Evolutionary conservation across 2,113 vertebrate species (phyloP).

Genomic region (Paratilapia polleni): DNA sequence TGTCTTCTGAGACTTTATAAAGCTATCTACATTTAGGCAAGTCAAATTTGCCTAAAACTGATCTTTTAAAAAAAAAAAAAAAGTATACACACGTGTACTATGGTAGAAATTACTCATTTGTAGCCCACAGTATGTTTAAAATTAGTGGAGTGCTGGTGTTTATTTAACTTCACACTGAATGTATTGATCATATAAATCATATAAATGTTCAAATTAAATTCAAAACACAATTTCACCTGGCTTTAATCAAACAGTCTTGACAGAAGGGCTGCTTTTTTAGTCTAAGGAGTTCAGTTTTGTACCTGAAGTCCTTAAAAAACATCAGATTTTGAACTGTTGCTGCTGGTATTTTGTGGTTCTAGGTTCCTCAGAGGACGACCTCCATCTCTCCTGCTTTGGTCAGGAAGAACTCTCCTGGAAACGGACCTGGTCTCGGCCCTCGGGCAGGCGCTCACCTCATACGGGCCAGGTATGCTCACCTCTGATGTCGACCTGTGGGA

Average conservation of each 20-base stretch:
- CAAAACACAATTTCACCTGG: neutral
- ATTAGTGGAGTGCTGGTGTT: neutral
- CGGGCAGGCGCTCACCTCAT: slow-evolving; percentile 91
- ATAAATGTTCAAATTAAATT: neutral
- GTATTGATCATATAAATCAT: no score
- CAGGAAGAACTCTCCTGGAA: slow-evolving; percentile 95
- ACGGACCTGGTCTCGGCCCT: slow-evolving; percentile 88
- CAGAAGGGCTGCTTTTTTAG: neutral
- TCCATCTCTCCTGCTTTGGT: slow-evolving; percentile 97
- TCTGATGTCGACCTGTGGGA: neutral
- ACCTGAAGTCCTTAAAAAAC: neutral
- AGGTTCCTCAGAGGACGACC: slow-evolving; percentile 99
- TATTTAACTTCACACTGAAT: rapidly evolving
- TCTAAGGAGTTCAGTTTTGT: neutral
- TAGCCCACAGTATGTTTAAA: rapidly evolving
- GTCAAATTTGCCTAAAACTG: neutral
- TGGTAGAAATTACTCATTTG: neutral
- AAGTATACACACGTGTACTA: neutral
- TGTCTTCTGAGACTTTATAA: neutral
- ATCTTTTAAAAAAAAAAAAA: neutral
- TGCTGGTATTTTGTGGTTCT: neutral
- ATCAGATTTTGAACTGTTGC: neutral
- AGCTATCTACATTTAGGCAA: no score
- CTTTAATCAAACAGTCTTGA: no score
- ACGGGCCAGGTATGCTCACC: slow-evolving; percentile 87